Evolutionary conservation across 2,797 vertebrate species (phyloP), one percentile per base, ranked within the genome.

Genomic region (Phalanger gymnotis): DNA sequence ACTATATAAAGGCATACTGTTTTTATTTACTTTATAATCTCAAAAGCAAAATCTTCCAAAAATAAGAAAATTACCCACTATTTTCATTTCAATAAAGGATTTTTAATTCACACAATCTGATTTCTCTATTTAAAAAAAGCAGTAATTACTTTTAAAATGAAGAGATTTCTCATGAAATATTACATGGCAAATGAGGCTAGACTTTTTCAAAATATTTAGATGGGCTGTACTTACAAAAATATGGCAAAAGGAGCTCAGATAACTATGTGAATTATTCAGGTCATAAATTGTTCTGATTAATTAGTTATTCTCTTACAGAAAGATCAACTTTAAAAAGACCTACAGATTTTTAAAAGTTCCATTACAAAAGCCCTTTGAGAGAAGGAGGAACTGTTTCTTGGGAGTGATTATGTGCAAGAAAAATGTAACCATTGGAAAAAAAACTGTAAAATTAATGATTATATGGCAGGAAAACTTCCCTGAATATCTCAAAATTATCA

Each of bases 31-130:
- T 95, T 95, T 90, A 95, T 93, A 91, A 94, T 53, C 93, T 90
- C 90, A 97, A 95, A 95, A 22, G 22, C 34, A 95, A 1, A 93
- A 81, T 90, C 30, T 93, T 5, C 61, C 25, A 16, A 91, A 66
- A 73, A 97, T 95, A 94, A 96, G 91, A 98, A 95, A 52, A 94
- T n/a, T 93, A 93, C 93, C 96, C 95, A 51, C 19, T 81, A 94
- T 92, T 90, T 73, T 73, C 66, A 40, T 81, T 34, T 4, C n/a
- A 93, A 61, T 94, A 92, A 58, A 92, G 96, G 11, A 54, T 31
- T 73, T 87, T 96, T 55, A 93, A 47, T 54, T 90, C 31, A 87
- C 10, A 47, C 40, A 27, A 47, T 87, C 73, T 92, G 30, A 40
- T 54, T 91, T 54, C 9, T 54, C 10, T 90, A 54, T 91, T 92